phyloP scores from a whole-genome alignment of 2,888 invertebrate species.

The Folsomia manolachei region DNA sequence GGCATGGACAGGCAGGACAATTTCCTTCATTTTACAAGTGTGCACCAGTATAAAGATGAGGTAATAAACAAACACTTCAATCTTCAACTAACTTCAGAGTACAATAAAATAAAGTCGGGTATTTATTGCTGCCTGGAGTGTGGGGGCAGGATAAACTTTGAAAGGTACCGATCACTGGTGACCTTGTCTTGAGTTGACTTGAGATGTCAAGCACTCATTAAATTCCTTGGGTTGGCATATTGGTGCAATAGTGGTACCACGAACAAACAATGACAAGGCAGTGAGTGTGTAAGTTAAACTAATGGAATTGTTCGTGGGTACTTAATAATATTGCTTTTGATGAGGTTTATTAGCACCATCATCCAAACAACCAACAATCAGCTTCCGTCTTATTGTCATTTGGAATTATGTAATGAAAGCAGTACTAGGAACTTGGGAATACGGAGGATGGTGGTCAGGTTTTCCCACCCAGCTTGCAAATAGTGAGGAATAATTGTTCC shows the following conservation, averaged over 20 bases:
- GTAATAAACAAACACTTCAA: constrained; percentile 2
- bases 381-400: constrained; percentile 1
- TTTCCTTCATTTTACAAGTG: constrained; percentile 5
- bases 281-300: no score
- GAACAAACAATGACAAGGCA: no score
- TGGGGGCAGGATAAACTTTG: not conserved
- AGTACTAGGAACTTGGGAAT: no score
- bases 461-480: not conserved
- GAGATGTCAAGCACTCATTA: not conserved
- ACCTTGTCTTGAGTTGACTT: not conserved
- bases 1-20: not conserved
- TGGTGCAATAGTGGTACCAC: not conserved
- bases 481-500: no score
- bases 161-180: not conserved
- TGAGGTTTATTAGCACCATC: not conserved
- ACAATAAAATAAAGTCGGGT: not conserved
- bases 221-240: not conserved
- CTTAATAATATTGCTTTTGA: not conserved
- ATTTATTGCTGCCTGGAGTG: not conserved
- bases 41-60: not conserved
- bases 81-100: not conserved
- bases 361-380: not conserved
- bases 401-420: no score
- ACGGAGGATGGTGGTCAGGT: no score
- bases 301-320: no score